Evolutionary conservation across 1,140 invertebrate genomes (phyloP), one percentile per base, ranked within the genome.

Genomic region (Danaus melanippus): DNA sequence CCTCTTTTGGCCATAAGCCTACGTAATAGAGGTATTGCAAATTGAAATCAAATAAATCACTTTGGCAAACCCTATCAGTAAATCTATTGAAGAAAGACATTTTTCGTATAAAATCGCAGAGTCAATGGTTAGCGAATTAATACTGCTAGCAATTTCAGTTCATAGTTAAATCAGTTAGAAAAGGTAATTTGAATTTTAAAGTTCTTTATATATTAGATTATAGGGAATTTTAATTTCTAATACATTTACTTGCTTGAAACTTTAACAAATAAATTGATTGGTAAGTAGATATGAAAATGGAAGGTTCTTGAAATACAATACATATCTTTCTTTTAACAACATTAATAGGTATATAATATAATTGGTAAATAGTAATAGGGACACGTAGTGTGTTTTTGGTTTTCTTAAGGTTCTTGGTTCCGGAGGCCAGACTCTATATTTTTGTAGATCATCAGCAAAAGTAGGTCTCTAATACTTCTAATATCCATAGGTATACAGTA

Each of bases 11-110:
- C 82, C 82, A 85, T 52, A 85, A 61, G 9, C 82, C 82, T 8
- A 78, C 69, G 10, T 60, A 66, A 48, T 67, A 72, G 6, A 85
- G 58, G 60, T 66, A 82, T 64, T 74, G 72, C 45, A 82, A 58
- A 61, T 85, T 85, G 43, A 79, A 80, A 12, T 68, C 69, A 64
- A 85, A 79, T 54, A 73, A 72, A 63, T 76, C 57, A 45, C 59
- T 52, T 10, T 61, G 53, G 7, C 42, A 56, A 48, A 53, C 59
- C 42, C 21, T 17, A 10, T 42, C 49, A 62, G 44, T 55, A 53
- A 58, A 53, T 17, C 68, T 46, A 12, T 53, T 60, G 9, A 56
- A 44, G 53, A 64, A 15, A 39, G 56, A 45, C 69, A 71, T 69
- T 64, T 68, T 66, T 60, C 42, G 62, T 67, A 56, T 68, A 50